Conservation (phyloP, 2,888 invertebrate genomes). For the Dynastes grantii region DNA sequence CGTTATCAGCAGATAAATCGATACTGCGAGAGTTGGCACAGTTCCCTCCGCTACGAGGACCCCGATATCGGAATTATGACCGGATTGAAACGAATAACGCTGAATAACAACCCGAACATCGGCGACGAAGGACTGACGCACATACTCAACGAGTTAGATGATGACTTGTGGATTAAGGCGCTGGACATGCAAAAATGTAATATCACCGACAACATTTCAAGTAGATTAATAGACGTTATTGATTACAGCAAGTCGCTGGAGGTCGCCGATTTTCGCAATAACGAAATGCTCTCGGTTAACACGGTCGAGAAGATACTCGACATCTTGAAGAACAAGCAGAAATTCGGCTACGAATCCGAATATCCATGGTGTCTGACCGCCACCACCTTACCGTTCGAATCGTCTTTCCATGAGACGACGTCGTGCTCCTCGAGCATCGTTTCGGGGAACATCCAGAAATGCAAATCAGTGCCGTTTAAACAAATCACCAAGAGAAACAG, state of each 20-base stretch:
- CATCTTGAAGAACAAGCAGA: slow-evolving; percentile 64
- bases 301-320: slow-evolving; percentile 65
- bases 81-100: slow-evolving; percentile 79
- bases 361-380: slow-evolving; percentile 67
- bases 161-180: slow-evolving; percentile 88
- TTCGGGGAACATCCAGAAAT: slow-evolving; percentile 59
- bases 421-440: slow-evolving; percentile 30
- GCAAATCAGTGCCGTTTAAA: slow-evolving; percentile 62
- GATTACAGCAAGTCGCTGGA: slow-evolving; percentile 78
- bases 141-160: slow-evolving; percentile 80
- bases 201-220: slow-evolving; percentile 76
- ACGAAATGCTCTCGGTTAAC: slow-evolving; percentile 66
- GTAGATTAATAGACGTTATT: slow-evolving; percentile 75
- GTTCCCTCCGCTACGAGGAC: slow-evolving; percentile 83
- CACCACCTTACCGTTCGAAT: slow-evolving; percentile 60
- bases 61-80: slow-evolving; percentile 83
- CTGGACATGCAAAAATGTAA: slow-evolving; percentile 85
- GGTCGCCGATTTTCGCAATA: slow-evolving; percentile 80
- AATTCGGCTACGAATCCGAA: slow-evolving; percentile 62
- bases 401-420: slow-evolving; percentile 53
- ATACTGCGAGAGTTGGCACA: slow-evolving; percentile 87
- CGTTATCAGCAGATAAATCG: slow-evolving; percentile 74
- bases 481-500: slow-evolving; percentile 52
- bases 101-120: slow-evolving; percentile 81
- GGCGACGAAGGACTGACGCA: slow-evolving; percentile 77